Evolutionary conservation across 2,113 vertebrate genomes (phyloP), one percentile per base, ranked within the genome.

Genomic region (Elephas maximus): DNA sequence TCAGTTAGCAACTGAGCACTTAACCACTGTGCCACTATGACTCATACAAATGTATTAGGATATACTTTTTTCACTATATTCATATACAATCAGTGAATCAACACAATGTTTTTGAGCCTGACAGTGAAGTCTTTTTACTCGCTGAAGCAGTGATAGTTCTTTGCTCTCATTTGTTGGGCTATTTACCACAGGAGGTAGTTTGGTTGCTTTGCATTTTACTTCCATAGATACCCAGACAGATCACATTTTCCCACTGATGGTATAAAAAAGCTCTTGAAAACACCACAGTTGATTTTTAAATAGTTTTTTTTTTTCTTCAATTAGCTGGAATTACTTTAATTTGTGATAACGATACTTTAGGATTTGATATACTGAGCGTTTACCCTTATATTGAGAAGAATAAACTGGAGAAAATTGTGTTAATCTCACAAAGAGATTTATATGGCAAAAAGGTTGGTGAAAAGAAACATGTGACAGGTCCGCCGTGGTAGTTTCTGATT

Each of bases 261-360:
- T 10, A 51, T 10, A 51, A 81, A 93, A 90, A 93, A 51, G n/a
- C 53, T 96, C 63, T 87, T 95, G 69, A 83, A 88, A 96, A 63
- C 10, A 83, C 8, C 17, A 74, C 10, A 90, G 91, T 79, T 53
- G 37, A 91, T 62, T 74, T 96, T 79, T 69, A 89, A n/a, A 90
- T 51, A 26, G 48, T 48, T 57, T 57, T 57, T 57, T 57, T 57
- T 80, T 80, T 15, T 41, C 93, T 93, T 92, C 65, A 78, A 28
- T 92, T 57, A 84, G 37, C 62, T 90, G 57, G 33, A 81, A 83
- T 91, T 89, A 26, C 60, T 79, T 93, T 91, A 77, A 86, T 89
- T 90, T 91, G 69, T 94, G 74, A 73, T 82, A 73, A 88, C 48
- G 71, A 37, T 62, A 33, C 65, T 88, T 96, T 48, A 74, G 28